These are phyloP conservation scores for Apus apus DNA, from an alignment of 2,113 vertebrate species.

Conservation along the genomic window DNA sequence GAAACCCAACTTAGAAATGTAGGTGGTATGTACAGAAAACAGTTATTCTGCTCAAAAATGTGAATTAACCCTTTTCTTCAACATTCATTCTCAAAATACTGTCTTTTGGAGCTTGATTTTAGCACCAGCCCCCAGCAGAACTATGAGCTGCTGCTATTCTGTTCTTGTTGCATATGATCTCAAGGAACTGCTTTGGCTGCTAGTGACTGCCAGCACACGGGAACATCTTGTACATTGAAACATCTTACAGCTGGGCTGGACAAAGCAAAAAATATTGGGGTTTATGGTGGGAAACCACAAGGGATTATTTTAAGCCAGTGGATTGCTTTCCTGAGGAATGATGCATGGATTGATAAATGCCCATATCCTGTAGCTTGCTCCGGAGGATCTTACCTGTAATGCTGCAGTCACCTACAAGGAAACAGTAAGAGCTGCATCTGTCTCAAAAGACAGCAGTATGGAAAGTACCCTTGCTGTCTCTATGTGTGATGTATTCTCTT, in stretches of 20 bases:
- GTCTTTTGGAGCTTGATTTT: background rate
- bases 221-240: background rate
- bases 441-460: background rate
- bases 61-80: background rate
- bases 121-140: background rate
- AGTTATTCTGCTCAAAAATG: background rate
- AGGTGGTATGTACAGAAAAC: background rate
- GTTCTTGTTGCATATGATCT: background rate
- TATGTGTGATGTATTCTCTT: no score
- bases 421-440: no score
- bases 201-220: background rate
- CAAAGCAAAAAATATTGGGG: background rate
- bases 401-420: background rate
- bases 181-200: background rate
- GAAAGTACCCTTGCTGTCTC: background rate
- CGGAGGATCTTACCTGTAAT: background rate
- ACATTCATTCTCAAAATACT: background rate
- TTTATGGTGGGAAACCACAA: background rate
- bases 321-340: background rate
- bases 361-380: no score
- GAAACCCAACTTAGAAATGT: background rate
- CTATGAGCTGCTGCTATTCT: background rate
- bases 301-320: background rate
- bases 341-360: background rate
- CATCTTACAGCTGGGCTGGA: background rate